Percentiles rank a stretch among this genome's conserved stretches.
These are phyloP conservation scores for Neodiprion fabricii DNA, from an alignment of 1,140 invertebrate species.

Conservation along the genomic window DNA sequence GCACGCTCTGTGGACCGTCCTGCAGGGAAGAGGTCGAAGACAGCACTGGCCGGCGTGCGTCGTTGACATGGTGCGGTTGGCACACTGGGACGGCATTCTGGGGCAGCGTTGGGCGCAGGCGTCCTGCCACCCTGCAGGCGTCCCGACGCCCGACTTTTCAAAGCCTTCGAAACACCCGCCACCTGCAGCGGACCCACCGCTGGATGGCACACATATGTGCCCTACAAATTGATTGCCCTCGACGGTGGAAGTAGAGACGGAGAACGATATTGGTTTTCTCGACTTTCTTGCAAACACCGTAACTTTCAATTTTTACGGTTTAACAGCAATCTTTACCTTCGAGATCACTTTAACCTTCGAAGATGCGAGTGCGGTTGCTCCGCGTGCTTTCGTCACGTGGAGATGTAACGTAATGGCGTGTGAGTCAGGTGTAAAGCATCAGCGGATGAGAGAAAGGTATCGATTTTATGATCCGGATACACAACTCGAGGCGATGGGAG, in stretches of 20 bases:
- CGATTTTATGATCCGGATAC: too few relatives aligned
- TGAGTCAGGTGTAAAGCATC: too few relatives aligned
- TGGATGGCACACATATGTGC: not conserved
- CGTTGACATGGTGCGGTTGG: not conserved
- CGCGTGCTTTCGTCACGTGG: too few relatives aligned
- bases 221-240: constrained; percentile 1
- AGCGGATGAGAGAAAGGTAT: too few relatives aligned
- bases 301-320: too few relatives aligned
- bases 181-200: not conserved
- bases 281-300: too few relatives aligned
- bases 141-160: constrained; percentile 1
- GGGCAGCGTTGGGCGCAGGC: not conserved
- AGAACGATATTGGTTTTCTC: not conserved
- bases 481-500: too few relatives aligned
- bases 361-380: too few relatives aligned
- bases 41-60: constrained; percentile 3
- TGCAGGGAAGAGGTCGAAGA: not conserved
- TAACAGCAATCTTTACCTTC: too few relatives aligned
- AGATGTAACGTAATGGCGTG: too few relatives aligned
- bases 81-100: constrained; percentile 1
- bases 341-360: too few relatives aligned
- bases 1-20: not conserved
- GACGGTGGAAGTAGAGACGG: not conserved
- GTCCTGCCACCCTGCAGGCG: not conserved
- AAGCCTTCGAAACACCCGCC: constrained; percentile 2